Conservation (phyloP, 2,797 vertebrate genomes). For the Emydoidea blandingii region DNA sequence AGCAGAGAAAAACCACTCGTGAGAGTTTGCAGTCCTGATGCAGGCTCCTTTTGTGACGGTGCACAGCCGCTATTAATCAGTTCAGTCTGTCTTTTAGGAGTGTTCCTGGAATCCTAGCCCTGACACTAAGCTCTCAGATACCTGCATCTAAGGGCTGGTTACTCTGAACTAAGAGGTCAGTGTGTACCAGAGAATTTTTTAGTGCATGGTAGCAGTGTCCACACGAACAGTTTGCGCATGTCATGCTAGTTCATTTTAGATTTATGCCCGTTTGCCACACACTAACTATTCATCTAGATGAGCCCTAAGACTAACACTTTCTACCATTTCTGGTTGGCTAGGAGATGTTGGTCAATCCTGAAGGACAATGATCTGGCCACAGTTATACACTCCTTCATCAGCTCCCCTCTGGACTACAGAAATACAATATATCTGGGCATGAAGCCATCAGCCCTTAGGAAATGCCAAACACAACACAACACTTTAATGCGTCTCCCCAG, state of each 20-base stretch:
- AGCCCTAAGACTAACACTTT: neutral
- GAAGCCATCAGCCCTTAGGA: neutral
- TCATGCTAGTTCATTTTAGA: neutral
- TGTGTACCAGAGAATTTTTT: too few species aligned
- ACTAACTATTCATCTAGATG: neutral
- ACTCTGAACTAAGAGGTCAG: neutral
- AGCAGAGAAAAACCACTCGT: neutral
- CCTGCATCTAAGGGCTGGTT: neutral
- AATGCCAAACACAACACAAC: neutral
- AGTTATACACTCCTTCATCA: neutral
- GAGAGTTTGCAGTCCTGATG: neutral
- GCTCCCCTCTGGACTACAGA: neutral
- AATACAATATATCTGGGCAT: neutral
- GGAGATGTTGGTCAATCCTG: rapidly evolving
- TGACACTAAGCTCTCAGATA: rapidly evolving
- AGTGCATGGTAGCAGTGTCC: neutral
- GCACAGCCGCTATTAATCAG: neutral
- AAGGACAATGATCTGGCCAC: rapidly evolving
- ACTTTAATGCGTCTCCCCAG: neutral
- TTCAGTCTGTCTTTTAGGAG: rapidly evolving
- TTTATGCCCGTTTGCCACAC: neutral
- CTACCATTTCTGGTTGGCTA: rapidly evolving
- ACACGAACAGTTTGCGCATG: neutral
- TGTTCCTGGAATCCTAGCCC: neutral
- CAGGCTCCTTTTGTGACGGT: neutral